Conservation (phyloP, 1,140 invertebrate species). For the Caerostris extrusa region DNA sequence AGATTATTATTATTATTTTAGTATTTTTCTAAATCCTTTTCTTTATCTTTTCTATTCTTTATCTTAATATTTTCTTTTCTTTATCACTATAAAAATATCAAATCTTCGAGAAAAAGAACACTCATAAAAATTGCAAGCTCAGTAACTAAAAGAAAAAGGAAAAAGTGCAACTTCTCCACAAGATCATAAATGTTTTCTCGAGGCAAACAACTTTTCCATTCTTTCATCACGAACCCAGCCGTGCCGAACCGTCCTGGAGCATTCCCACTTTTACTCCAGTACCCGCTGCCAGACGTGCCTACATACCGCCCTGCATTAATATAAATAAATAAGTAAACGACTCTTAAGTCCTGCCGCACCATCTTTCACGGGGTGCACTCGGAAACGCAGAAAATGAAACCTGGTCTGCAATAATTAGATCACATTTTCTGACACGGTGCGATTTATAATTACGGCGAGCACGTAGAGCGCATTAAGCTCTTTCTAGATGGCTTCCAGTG, state of each 20-base stretch:
- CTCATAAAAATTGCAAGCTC: too few species aligned
- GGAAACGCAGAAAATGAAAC: neutral
- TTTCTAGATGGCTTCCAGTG: constrained; percentile 29
- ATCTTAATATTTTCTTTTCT: too few species aligned
- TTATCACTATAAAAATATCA: too few species aligned
- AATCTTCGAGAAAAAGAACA: too few species aligned
- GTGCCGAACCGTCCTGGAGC: neutral
- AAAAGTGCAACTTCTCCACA: too few species aligned
- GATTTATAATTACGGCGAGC: constrained; percentile 67
- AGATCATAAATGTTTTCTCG: neutral
- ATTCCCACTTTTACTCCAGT: neutral
- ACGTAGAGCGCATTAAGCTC: constrained; percentile 45
- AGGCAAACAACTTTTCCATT: neutral
- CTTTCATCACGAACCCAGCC: neutral
- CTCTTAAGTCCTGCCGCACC: neutral
- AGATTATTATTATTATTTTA: too few species aligned
- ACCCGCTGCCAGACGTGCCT: neutral
- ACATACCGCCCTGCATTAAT: neutral
- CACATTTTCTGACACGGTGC: constrained; percentile 46
- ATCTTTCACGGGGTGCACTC: neutral
- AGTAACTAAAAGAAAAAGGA: too few species aligned
- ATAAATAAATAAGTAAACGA: constrained; percentile 2
- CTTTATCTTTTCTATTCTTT: too few species aligned
- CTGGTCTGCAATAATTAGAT: constrained; percentile 64
- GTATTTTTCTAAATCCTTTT: too few species aligned